These are phyloP conservation scores for Mobula hypostoma DNA, from an alignment of 2,113 vertebrate genomes.

Conservation along the genomic window DNA sequence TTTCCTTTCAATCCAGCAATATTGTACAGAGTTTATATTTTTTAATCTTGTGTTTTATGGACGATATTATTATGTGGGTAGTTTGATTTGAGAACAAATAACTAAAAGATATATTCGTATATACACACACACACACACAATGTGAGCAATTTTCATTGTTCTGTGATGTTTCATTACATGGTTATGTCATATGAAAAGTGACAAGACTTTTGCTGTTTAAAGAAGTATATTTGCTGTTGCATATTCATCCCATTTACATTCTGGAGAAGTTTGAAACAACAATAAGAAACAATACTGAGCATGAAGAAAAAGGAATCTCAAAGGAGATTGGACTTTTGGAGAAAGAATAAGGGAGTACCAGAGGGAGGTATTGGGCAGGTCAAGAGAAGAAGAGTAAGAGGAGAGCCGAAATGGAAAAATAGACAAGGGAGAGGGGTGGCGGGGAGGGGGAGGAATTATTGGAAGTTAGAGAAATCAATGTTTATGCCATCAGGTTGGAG, in stretches of 20 bases:
- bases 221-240: neutral
- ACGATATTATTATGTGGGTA: neutral
- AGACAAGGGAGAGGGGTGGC: too few species aligned
- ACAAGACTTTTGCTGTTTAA: neutral
- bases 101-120: neutral
- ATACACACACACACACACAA: neutral
- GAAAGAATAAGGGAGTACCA: too few species aligned
- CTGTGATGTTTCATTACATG: neutral
- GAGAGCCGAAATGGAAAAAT: too few species aligned
- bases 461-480: too few species aligned
- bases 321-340: too few species aligned
- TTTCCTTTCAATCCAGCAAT: slow-evolving; percentile 2
- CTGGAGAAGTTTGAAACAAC: neutral
- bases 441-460: too few species aligned
- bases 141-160: neutral
- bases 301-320: neutral
- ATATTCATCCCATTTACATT: neutral
- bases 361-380: too few species aligned
- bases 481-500: too few species aligned
- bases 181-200: neutral
- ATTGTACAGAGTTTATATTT: neutral
- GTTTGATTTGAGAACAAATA: neutral
- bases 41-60: neutral
- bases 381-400: too few species aligned
- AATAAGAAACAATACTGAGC: neutral